Base-by-base conservation (phyloP, 1,140 invertebrate species). In the Aphaenogaster floridana region DNA sequence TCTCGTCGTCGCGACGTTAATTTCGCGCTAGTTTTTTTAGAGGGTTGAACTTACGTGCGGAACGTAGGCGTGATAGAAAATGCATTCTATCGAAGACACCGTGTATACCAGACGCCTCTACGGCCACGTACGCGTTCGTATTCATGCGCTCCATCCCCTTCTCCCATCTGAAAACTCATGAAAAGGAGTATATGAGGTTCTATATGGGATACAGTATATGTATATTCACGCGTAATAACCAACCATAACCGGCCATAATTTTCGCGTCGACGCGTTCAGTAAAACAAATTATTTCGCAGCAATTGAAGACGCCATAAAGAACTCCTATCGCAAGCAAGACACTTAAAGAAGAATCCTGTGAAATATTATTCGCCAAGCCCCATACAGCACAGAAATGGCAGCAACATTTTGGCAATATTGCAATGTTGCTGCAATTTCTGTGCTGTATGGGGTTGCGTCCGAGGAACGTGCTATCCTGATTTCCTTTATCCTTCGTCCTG, bases 61-160 rank as follows among this genome's bases (percentile, higher is more conserved):
- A 42, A 45, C 3, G 4, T 21, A 64, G 5, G 3, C 8, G 48
- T 15, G 8, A 8, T 5, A 17, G 13, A 57, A 45, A 71, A 81
- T 57, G 3, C 17, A 3, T 72, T 83, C 42, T 9, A 48, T 57
- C 66, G n/a, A 39, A 72, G 66, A 83, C 79, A 83, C 79, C 79
- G 15, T 45, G 28, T 72, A 72, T 83, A 45, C 28, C 39, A 59
- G 11, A 34, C 79, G 48, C 39, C 9, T 83, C 39, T 72, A 57
- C 3, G 7, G n/a, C 45, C 45, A 66, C 50, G 36, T 83, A 81
- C 21, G 9, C 52, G 21, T 83, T 72, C 66, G 39, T 72, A 72
- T 72, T 83, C 50, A 59, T 72, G 6, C 48, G 52, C 28, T 8
- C 45, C 34, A 21, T 52, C 61, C 21, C 8, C n/a, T 42, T n/a